These are phyloP conservation scores for Orientallactaga bullata DNA, from an alignment of 2,113 vertebrate genomes.

Conservation along the genomic window DNA sequence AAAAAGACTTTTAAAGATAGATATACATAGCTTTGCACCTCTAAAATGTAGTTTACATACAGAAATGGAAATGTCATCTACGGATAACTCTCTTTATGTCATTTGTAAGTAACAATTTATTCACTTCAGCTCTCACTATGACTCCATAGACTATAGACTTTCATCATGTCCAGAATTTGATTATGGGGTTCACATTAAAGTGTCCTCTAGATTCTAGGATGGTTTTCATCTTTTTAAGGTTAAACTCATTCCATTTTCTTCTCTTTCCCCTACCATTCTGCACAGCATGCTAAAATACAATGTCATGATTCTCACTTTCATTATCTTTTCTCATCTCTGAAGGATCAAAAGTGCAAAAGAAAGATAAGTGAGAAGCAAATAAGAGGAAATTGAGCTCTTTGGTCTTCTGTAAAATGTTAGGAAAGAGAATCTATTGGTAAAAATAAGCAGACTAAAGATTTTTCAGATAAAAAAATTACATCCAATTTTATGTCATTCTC, in stretches of 20 bases:
- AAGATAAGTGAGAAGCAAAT: slow-evolving; percentile 62
- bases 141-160: not conserved
- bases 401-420: not conserved
- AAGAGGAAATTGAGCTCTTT: slow-evolving; percentile 57
- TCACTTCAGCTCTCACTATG: not conserved
- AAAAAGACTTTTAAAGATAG: not conserved
- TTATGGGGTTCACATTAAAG: not conserved
- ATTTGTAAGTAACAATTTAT: slow-evolving; percentile 7
- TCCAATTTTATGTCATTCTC: not conserved
- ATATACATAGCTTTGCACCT: not conserved
- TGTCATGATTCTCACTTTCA: slow-evolving; percentile 40
- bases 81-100: slow-evolving; percentile 21
- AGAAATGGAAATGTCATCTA: not conserved
- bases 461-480: not conserved
- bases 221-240: slow-evolving; percentile 55
- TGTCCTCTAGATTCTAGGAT: not conserved
- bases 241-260: slow-evolving; percentile 49
- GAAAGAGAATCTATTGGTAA: not conserved
- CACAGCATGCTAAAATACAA: not conserved
- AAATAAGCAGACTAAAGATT: not conserved
- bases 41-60: not conserved
- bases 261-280: not conserved
- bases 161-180: slow-evolving; percentile 8
- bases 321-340: slow-evolving; percentile 48
- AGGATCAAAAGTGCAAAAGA: slow-evolving; percentile 56